Conservation (phyloP, 2,888 invertebrate species). For the Lasioglossum leucozonium region DNA sequence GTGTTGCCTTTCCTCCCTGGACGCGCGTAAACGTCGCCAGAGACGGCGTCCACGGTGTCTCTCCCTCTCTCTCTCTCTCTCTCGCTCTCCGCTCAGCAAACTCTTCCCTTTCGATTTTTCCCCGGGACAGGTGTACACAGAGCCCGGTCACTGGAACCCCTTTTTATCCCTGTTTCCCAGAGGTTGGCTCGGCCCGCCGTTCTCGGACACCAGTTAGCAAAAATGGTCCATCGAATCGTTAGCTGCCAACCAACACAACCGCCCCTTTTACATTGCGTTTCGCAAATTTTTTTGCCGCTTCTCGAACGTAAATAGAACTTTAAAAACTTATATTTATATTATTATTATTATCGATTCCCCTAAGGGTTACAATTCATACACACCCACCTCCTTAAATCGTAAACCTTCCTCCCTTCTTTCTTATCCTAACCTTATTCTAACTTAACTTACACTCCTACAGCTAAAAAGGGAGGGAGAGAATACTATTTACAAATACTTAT, state of each 20-base stretch:
- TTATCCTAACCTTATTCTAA: no score
- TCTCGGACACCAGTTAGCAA: background rate
- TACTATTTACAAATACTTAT: no score
- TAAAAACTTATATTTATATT: no score
- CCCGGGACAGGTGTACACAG: conserved; percentile 18
- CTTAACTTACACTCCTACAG: no score
- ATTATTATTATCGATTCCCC: no score
- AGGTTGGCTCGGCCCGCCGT: background rate
- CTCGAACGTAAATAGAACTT: no score
- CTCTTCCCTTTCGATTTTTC: conserved; percentile 11
- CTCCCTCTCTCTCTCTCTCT: no score
- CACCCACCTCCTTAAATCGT: no score
- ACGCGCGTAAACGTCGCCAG: conserved; percentile 18
- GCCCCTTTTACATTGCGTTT: background rate
- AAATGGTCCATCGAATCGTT: background rate
- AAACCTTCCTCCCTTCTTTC: no score
- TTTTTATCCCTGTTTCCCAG: background rate
- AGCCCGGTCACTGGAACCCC: conserved; percentile 8
- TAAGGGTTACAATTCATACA: no score
- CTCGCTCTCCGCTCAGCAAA: conserved; percentile 24
- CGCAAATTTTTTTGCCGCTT: background rate
- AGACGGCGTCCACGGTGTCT: background rate
- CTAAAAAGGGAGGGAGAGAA: no score
- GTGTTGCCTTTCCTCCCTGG: conserved; percentile 29
- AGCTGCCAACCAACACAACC: background rate